These are phyloP conservation scores for Leptopilina clavipes DNA, from an alignment of 1,140 invertebrate genomes.

Conservation along the genomic window DNA sequence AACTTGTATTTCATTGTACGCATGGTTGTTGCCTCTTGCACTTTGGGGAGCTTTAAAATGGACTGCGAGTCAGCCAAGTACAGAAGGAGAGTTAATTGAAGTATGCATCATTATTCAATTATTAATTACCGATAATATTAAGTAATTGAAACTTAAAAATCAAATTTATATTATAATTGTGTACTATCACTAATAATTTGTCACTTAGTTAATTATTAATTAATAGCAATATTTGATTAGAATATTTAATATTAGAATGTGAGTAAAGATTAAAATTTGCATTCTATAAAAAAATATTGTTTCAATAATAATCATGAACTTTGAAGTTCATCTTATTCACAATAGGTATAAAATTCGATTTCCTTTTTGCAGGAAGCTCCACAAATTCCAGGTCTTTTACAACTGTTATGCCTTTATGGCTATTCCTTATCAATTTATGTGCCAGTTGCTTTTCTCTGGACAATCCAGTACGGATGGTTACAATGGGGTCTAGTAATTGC, in stretches of 20 bases:
- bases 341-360: too few species aligned
- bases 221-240: too few species aligned
- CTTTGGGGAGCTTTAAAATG: slow-evolving; percentile 92
- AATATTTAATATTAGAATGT: slow-evolving; percentile 13
- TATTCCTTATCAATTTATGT: slow-evolving; percentile 96
- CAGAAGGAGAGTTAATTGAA: slow-evolving; percentile 77
- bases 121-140: background rate
- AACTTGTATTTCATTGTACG: slow-evolving; percentile 92
- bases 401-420: slow-evolving; percentile 94
- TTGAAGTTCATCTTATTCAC: too few species aligned
- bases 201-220: too few species aligned
- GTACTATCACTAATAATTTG: too few species aligned
- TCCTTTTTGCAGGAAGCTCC: slow-evolving; percentile 75
- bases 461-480: slow-evolving; percentile 87
- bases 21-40: slow-evolving; percentile 87
- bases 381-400: slow-evolving; percentile 81
- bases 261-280: too few species aligned
- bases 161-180: too few species aligned
- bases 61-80: slow-evolving; percentile 76
- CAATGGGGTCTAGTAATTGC: slow-evolving; percentile 91
- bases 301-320: too few species aligned
- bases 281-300: too few species aligned
- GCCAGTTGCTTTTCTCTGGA: slow-evolving; percentile 95
- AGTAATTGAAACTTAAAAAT: too few species aligned
- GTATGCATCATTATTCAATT: slow-evolving; percentile 53